phyloP scores from a whole-genome alignment of 2,888 invertebrate species.

The Bhutanitis thaidina region DNA sequence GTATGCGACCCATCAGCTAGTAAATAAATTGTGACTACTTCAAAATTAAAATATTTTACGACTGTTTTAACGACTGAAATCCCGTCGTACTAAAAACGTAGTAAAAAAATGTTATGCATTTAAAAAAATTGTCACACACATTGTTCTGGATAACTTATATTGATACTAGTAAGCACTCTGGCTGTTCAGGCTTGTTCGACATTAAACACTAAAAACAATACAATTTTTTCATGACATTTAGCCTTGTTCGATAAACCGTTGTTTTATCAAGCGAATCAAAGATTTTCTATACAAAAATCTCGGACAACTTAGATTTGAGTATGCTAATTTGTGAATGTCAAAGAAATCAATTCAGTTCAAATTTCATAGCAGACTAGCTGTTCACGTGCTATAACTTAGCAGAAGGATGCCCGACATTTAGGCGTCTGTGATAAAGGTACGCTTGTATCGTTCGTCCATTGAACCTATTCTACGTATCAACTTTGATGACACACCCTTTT shows the following conservation, averaged over 20 bases:
- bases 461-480: conserved; percentile 29
- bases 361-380: conserved; percentile 33
- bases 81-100: too few species aligned
- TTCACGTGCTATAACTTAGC: conserved; percentile 51
- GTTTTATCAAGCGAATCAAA: too few species aligned
- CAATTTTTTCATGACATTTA: too few species aligned
- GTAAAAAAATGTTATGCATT: conserved; percentile 12
- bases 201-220: too few species aligned
- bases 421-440: conserved; percentile 58
- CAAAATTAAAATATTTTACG: too few species aligned
- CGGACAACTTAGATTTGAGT: too few species aligned
- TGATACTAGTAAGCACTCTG: conserved; percentile 46
- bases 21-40: too few species aligned
- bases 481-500: conserved; percentile 17
- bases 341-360: conserved; percentile 16
- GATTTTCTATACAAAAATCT: too few species aligned
- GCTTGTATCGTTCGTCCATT: conserved; percentile 75
- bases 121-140: conserved; percentile 32
- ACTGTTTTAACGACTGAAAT: too few species aligned
- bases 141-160: conserved; percentile 79
- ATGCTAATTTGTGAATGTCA: background rate
- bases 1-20: too few species aligned
- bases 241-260: too few species aligned
- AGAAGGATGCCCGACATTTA: conserved; percentile 42
- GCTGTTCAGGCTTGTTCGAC: conserved; percentile 29